Evolutionary conservation across 2,797 vertebrate genomes (phyloP), one percentile per base, ranked within the genome.

Genomic region (Aldrovandia affinis): DNA sequence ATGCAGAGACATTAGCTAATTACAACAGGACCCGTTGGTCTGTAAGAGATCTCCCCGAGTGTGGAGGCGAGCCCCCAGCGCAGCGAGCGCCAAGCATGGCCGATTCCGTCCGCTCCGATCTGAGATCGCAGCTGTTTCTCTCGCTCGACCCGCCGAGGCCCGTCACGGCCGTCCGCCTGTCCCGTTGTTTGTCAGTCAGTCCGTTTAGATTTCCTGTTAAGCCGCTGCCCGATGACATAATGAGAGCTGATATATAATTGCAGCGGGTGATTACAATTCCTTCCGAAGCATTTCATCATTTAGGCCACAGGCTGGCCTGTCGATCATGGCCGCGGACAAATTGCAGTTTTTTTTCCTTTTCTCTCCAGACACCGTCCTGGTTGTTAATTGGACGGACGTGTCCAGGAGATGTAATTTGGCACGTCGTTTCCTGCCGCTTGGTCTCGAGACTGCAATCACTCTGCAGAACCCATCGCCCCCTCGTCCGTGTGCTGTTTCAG

Each of bases 391-490:
- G 78, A 86, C 85, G 86, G 88, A 86, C 33, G 18, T 87, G 83
- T 47, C 83, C 86, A 83, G 80, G 83, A 90, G 86, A 89, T 86
- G 83, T 86, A 78, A 91, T 91, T 89, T 86, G 86, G 55, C 84
- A 88, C 54, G 10, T 87, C 83, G 80, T n/a, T 82, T 0, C 81
- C 81, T 81, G 78, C 55, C 54, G 75, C 82, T 65, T 44, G 55
- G 7, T 39, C 50, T 80, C 30, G 25, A 20, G 36, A 61, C 18
- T 50, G 44, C 33, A 83, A 73, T 86, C 77, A 80, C 81, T 39
- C 61, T 83, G 88, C 70, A 83, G 78, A 82, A 81, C 85, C 83
- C 84, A 86, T 86, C 83, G n/a, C n/a, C 61, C 84, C 89, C 68
- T 77, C 54, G 57, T 70, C 87, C 84, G 33, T 78, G 33, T 86